Evolutionary conservation across 2,888 invertebrate species (phyloP).

Genomic region (Mythimna pallens): DNA sequence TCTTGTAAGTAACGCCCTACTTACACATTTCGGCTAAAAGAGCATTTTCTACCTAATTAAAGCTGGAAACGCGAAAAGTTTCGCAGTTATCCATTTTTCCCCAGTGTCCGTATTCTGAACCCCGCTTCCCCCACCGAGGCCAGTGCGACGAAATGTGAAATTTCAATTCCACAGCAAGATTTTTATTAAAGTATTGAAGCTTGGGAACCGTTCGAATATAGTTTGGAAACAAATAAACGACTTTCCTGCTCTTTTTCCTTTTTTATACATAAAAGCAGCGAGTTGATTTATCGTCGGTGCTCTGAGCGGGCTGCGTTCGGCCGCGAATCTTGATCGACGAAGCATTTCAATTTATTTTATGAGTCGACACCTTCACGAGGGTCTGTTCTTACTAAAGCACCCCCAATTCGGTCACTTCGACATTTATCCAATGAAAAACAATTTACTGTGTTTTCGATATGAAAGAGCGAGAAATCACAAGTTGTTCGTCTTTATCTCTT

Average conservation of each 20-base stretch:
- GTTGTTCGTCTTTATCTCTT: slow-evolving; percentile 23
- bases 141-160: slow-evolving; percentile 81
- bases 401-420: slow-evolving; percentile 70
- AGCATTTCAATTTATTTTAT: slow-evolving; percentile 89
- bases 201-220: slow-evolving; percentile 82
- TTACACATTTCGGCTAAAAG: slow-evolving; percentile 57
- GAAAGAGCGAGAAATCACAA: slow-evolving; percentile 20
- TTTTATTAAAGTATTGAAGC: slow-evolving; percentile 82
- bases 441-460: slow-evolving; percentile 60
- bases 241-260: slow-evolving; percentile 81
- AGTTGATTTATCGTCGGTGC: slow-evolving; percentile 87
- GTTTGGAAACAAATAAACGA: slow-evolving; percentile 89
- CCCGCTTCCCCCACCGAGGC: slow-evolving; percentile 62
- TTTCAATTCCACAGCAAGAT: slow-evolving; percentile 83
- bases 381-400: slow-evolving; percentile 73
- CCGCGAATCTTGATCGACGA: slow-evolving; percentile 86
- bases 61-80: slow-evolving; percentile 70
- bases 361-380: slow-evolving; percentile 83
- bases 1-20: slow-evolving; percentile 51
- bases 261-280: slow-evolving; percentile 86
- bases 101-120: slow-evolving; percentile 57
- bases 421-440: slow-evolving; percentile 70
- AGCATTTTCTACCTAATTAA: slow-evolving; percentile 76
- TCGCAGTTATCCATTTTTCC: slow-evolving; percentile 74
- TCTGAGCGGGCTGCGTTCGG: slow-evolving; percentile 79